These are phyloP conservation scores for Gymnogyps californianus DNA, from an alignment of 2,113 vertebrate species.

Conservation along the genomic window DNA sequence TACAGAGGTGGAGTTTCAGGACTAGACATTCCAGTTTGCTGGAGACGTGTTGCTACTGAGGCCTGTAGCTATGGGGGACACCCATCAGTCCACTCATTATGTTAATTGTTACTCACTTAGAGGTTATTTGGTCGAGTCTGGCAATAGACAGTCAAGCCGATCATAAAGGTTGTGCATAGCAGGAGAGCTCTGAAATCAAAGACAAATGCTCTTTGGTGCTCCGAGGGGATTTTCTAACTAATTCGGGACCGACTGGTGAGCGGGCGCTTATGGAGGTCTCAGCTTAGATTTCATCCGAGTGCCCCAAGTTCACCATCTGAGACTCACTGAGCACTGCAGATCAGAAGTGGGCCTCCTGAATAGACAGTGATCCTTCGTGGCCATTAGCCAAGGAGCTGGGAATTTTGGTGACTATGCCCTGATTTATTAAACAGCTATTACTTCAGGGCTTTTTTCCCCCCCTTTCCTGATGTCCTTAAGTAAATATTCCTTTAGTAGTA, in stretches of 20 bases:
- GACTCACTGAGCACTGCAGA: background rate
- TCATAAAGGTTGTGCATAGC: conserved; percentile 48
- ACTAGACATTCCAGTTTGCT: conserved; percentile 65
- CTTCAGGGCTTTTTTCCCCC: background rate
- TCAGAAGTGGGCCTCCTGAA: background rate
- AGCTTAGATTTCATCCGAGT: background rate
- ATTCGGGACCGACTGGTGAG: background rate
- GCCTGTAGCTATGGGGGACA: conserved; percentile 53
- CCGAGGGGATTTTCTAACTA: background rate
- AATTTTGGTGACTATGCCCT: background rate
- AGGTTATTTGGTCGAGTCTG: conserved; percentile 54
- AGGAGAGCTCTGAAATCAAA: conserved; percentile 47
- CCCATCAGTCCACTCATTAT: conserved; percentile 67
- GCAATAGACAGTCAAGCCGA: conserved; percentile 45
- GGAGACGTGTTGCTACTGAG: conserved; percentile 56
- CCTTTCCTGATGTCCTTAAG: conserved; percentile 10
- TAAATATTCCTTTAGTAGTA: conserved; percentile 22
- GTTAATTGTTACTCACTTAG: conserved; percentile 70
- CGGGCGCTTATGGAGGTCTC: background rate
- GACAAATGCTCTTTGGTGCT: background rate
- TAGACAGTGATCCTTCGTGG: background rate
- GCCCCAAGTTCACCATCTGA: background rate
- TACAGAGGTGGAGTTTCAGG: conserved; percentile 28
- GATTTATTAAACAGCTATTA: conserved; percentile 16
- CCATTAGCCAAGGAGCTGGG: background rate